Percentiles rank a stretch among this genome's conserved stretches.
Evolutionary conservation across 2,113 vertebrate species (phyloP).

Genomic region (Nothobranchius kuhntae): DNA sequence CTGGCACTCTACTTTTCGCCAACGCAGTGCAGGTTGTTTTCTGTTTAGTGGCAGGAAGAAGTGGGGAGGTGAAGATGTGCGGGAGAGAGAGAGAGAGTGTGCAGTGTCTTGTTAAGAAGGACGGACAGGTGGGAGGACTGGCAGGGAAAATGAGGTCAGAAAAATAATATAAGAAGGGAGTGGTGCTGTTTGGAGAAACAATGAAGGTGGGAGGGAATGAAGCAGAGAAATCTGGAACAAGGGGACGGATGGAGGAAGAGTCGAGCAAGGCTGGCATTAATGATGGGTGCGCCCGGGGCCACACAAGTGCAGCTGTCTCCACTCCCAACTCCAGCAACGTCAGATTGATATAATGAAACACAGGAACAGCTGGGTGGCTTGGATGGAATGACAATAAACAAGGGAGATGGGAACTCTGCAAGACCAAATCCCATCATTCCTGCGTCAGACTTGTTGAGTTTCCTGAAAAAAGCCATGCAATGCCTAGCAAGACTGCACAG

Average conservation of each 20-base stretch:
- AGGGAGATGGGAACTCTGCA: conserved; percentile 21
- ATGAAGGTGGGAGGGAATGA: conserved; percentile 33
- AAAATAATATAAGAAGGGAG: conserved; percentile 42
- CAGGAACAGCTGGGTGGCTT: conserved; percentile 64
- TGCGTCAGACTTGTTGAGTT: conserved; percentile 24
- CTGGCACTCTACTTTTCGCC: conserved; percentile 40
- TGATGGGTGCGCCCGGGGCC: conserved; percentile 72
- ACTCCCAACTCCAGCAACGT: conserved; percentile 60
- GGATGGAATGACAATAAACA: conserved; percentile 1
- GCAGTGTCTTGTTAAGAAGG: conserved; percentile 37
- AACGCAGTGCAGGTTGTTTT: conserved; percentile 33
- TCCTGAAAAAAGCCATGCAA: conserved; percentile 15
- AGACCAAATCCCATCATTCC: conserved; percentile 14
- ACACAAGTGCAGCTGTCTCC: conserved; percentile 69
- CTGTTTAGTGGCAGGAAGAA: conserved; percentile 29
- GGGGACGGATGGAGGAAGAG: conserved; percentile 47
- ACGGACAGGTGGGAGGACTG: conserved; percentile 52
- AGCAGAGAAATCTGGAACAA: conserved; percentile 42
- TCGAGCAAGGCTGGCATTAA: conserved; percentile 71
- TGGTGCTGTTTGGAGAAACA: conserved; percentile 55
- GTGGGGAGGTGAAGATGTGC: conserved; percentile 25
- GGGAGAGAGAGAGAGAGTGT: conserved; percentile 29
- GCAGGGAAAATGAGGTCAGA: conserved; percentile 47
- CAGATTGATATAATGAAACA: conserved; percentile 61
- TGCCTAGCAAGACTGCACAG: conserved; percentile 1